Evolutionary conservation across 2,797 vertebrate species (phyloP).

Genomic region (Oceanodroma leucorhoa): DNA sequence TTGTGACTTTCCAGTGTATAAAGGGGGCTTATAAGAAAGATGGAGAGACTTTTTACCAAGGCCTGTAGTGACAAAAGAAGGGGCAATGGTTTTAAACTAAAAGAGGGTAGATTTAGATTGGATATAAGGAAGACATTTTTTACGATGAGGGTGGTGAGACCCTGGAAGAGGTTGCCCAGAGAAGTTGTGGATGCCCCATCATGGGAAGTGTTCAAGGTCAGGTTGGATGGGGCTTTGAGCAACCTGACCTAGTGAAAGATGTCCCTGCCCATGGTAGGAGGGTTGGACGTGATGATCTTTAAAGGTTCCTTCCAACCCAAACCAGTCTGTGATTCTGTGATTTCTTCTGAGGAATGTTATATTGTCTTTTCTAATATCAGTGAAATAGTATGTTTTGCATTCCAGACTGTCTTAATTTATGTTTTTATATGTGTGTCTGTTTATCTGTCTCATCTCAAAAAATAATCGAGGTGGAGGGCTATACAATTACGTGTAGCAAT

Average conservation of each 20-base stretch:
- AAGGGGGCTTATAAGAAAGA: not conserved
- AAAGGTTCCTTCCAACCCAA: not conserved
- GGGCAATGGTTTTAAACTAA: not conserved
- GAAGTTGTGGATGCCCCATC: not conserved
- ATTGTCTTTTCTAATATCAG: not conserved
- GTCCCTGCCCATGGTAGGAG: not conserved
- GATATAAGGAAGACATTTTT: not conserved
- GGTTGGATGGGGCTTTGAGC: not conserved
- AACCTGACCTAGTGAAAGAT: not conserved
- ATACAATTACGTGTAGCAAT: not conserved
- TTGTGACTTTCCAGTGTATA: not conserved
- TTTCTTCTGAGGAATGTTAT: not conserved
- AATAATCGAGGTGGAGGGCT: not conserved
- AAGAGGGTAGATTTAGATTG: not conserved
- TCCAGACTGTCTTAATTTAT: not conserved
- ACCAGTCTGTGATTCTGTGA: not conserved
- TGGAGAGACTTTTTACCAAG: not conserved
- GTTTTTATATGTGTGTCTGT: not conserved
- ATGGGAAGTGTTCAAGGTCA: not conserved
- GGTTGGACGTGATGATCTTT: not conserved
- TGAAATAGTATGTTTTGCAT: not conserved
- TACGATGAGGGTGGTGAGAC: not conserved
- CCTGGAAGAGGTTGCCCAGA: not conserved
- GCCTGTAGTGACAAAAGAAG: not conserved
- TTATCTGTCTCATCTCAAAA: not conserved